phyloP scores from a whole-genome alignment of 2,888 invertebrate genomes.

The Drosophila mettleri region DNA sequence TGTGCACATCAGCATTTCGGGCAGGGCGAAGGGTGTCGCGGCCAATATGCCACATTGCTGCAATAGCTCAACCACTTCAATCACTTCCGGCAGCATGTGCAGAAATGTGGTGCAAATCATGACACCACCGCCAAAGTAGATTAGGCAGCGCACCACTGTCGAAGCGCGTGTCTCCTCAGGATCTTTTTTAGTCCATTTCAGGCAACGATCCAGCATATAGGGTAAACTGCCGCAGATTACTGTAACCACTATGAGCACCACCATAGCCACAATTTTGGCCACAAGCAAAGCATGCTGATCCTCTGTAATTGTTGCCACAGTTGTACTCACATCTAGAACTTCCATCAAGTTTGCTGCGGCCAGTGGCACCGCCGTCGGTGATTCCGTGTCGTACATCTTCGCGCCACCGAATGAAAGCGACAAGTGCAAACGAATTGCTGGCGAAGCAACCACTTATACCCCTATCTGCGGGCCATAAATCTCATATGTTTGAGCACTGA shows the following conservation, averaged over 20 bases:
- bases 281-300: conserved; percentile 53
- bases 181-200: conserved; percentile 87
- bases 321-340: not conserved
- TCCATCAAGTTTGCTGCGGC: not conserved
- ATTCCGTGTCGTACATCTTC: conserved; percentile 39
- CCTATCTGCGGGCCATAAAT: conserved; percentile 44
- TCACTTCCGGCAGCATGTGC: conserved; percentile 92
- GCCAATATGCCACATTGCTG: conserved; percentile 85
- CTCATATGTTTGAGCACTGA: conserved; percentile 43
- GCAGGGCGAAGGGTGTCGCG: conserved; percentile 87
- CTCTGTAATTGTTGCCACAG: not conserved
- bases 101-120: conserved; percentile 92
- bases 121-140: conserved; percentile 95
- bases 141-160: conserved; percentile 87
- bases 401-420: conserved; percentile 24
- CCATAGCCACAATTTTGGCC: conserved; percentile 93
- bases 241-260: conserved; percentile 90
- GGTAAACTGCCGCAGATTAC: conserved; percentile 91
- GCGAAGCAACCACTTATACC: conserved; percentile 18
- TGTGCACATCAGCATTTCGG: conserved; percentile 90
- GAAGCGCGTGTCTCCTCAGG: conserved; percentile 81
- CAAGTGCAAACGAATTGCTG: conserved; percentile 35
- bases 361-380: not conserved
- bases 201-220: conserved; percentile 88
- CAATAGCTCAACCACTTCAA: conserved; percentile 88